Conservation (phyloP, 2,797 vertebrate genomes). For the Hybognathus amarus region DNA sequence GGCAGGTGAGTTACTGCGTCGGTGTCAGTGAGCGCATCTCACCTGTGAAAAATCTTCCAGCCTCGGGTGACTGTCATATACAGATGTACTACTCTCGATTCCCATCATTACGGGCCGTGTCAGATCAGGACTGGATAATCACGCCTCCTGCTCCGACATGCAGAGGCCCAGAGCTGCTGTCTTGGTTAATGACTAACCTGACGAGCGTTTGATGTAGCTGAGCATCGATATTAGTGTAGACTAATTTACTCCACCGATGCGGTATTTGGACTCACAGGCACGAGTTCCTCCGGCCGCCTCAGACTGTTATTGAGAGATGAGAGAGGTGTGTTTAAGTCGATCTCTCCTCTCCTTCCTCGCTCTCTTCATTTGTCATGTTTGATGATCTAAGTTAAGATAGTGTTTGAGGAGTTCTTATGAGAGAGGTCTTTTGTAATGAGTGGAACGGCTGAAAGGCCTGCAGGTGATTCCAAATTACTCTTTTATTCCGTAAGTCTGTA, state of each 20-base stretch:
- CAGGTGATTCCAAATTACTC: slow-evolving; percentile 41
- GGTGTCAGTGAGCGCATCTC: slow-evolving; percentile 56
- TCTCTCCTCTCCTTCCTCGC: slow-evolving; percentile 24
- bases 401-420: slow-evolving; percentile 45
- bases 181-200: slow-evolving; percentile 71
- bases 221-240: slow-evolving; percentile 78
- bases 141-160: slow-evolving; percentile 79
- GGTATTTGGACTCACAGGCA: slow-evolving; percentile 69
- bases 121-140: slow-evolving; percentile 75
- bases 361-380: slow-evolving; percentile 50
- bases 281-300: no score
- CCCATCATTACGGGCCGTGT: slow-evolving; percentile 74
- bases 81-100: slow-evolving; percentile 78
- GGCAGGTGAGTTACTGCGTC: slow-evolving; percentile 73
- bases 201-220: slow-evolving; percentile 74
- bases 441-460: slow-evolving; percentile 38
- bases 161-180: slow-evolving; percentile 67
- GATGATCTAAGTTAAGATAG: slow-evolving; percentile 46
- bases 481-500: slow-evolving; percentile 42
- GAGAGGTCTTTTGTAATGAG: slow-evolving; percentile 50
- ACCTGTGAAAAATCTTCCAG: slow-evolving; percentile 80
- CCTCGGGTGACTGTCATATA: slow-evolving; percentile 73
- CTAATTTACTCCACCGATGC: slow-evolving; percentile 77
- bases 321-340: slow-evolving; percentile 48
- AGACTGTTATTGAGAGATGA: slow-evolving; percentile 65